phyloP scores from a whole-genome alignment of 2,113 vertebrate genomes.

The Emydura subglobosa region DNA sequence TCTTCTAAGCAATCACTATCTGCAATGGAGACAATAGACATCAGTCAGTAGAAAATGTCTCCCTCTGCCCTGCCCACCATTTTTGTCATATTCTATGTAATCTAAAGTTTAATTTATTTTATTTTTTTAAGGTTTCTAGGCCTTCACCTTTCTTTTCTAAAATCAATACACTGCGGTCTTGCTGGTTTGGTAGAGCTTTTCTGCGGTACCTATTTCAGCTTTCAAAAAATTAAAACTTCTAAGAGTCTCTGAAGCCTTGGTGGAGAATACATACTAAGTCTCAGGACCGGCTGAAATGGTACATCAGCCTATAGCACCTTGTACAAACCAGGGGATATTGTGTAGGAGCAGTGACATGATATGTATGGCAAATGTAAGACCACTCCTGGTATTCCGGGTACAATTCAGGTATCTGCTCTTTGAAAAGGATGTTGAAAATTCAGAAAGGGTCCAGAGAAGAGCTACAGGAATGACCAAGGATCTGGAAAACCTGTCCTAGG shows the following conservation, averaged over 20 bases:
- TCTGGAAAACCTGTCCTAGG: not conserved
- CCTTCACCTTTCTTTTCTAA: not conserved
- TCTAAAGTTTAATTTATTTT: not conserved
- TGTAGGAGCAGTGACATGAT: not conserved
- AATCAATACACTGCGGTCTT: not conserved
- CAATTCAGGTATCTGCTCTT: not conserved
- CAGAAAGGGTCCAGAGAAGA: not conserved
- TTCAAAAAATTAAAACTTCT: not conserved
- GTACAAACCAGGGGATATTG: not conserved
- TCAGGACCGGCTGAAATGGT: not conserved
- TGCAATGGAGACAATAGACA: not conserved
- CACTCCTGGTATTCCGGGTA: not conserved
- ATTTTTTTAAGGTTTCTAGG: not conserved
- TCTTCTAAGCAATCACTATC: not conserved
- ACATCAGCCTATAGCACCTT: not conserved
- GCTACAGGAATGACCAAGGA: not conserved
- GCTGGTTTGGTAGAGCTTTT: not conserved
- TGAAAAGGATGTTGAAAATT: not conserved
- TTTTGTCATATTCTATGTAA: not conserved
- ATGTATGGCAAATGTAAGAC: not conserved
- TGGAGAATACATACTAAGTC: not conserved
- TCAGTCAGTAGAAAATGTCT: not conserved
- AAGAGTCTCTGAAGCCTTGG: not conserved
- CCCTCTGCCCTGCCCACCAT: not conserved
- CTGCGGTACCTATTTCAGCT: not conserved